Base-by-base conservation (phyloP, 2,888 invertebrate species). In the Apeira syringaria region DNA sequence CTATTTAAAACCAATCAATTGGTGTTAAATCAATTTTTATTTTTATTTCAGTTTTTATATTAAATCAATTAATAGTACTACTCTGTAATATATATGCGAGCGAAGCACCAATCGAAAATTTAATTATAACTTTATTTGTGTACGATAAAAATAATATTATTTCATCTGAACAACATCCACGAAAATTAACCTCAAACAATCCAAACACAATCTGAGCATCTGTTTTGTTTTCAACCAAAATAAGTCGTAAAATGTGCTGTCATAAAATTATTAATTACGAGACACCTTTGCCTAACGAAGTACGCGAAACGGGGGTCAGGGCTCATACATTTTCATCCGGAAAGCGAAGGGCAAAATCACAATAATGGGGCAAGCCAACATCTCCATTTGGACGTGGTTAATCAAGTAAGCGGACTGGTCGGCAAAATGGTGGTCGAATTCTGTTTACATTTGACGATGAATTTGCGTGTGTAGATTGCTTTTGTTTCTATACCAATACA, bases 361-460 rank as follows among this genome's bases (percentile, higher is more conserved):
- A 50, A 47, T 47, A 47, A 53, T 47, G 40, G 47, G 32, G 36
- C 35, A 29, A 36, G 37, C 36, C 47, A 40, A 50, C 50, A 45
- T 53, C 53, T 53, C 50, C 50, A 53, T 53, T 53, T 50, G 38
- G 45, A 40, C 47, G 45, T 42, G 50, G 45, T 50, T 53, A 47
- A 50, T 50, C 50, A 53, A 50, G 47, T 47, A 45, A 45, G 38
- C 40, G 36, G 36, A 38, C 40, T 34, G 35, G 31, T 10, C 22
- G 20, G 29, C 30, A 20, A 25, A 39, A 40, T 24, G 18, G 30
- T 38, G 33, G 33, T 15, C 28, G 18, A 29, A 24, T 24, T 24
- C 9, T 24, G 24, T 24, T 24, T 24, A 9, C 6, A 8, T 24
- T 15, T 15, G 15, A 3, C n/a, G n/a, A n/a, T n/a, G n/a, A n/a